phyloP scores from a whole-genome alignment of 2,888 invertebrate species.

The Diogma glabrata region DNA sequence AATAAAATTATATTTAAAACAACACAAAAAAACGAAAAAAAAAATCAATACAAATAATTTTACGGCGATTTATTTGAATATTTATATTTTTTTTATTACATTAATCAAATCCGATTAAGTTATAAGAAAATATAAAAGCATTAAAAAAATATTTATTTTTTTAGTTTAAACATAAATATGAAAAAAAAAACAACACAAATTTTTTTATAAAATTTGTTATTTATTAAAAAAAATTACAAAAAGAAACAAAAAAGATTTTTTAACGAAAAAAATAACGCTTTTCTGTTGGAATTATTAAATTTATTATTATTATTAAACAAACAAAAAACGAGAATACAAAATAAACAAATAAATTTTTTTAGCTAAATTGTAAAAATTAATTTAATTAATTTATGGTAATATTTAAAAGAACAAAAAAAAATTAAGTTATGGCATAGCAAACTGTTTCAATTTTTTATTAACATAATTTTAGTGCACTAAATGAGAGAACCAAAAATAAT shows the following conservation, averaged over 20 bases:
- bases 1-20: background rate
- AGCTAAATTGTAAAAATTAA: constrained; percentile 8
- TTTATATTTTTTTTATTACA: constrained; percentile 5
- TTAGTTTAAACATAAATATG: constrained; percentile 2
- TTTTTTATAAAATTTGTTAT: too few species aligned
- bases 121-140: constrained; percentile 1
- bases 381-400: constrained; percentile 6
- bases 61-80: constrained; percentile 7
- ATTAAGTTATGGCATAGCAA: constrained; percentile 3
- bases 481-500: too few species aligned
- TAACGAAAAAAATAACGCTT: constrained; percentile 7
- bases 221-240: too few species aligned
- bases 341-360: constrained; percentile 6
- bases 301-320: background rate
- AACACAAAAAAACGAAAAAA: constrained; percentile 1
- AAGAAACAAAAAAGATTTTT: constrained; percentile 5
- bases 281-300: constrained; percentile 5
- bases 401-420: constrained; percentile 6
- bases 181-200: constrained; percentile 2
- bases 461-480: background rate
- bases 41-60: constrained; percentile 3
- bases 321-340: constrained; percentile 7
- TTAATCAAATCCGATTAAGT: constrained; percentile 3
- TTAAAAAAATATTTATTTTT: constrained; percentile 5
- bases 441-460: constrained; percentile 6